Evolutionary conservation across 2,113 vertebrate genomes (phyloP), one percentile per base, ranked within the genome.

Genomic region (Microtus pennsylvanicus): DNA sequence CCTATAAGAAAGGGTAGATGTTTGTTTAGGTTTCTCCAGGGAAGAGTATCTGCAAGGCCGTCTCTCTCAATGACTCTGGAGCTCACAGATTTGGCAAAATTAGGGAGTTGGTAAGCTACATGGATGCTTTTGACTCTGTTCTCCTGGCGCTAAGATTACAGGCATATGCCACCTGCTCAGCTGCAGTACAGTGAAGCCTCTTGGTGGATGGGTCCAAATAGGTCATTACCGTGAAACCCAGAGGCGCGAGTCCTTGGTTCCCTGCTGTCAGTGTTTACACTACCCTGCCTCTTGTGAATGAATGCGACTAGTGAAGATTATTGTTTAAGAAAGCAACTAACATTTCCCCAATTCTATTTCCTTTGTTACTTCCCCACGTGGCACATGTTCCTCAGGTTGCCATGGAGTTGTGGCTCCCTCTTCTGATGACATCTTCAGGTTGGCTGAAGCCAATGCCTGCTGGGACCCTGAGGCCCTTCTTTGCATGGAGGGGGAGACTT

Each of bases 391-490:
- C 78, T 65, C 95, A 99, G 99, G 98, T 85, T 99, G 99, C 74
- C 45, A 90, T 67, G 97, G 97, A 61, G 90, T 96, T 22, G 85
- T n/a, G 61, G 90, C 93, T 33, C 99, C 98, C 69, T 98, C 98
- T 95, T 98, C 97, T 0, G 96, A 98, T 5, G 98, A 98, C 82
- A 98, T 99, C 94, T 93, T 98, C 70, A 98, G 97, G 93, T 87
- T 99, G 97, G 98, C 92, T 0, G 98, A 99, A 96, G 99, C 99
- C 97, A 99, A 99, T 82, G 94, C 95, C 86, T 98, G 98, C 86
- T 99, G 99, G 99, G 98, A 98, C 8, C 97, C 96, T 0, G 93
- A 95, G 76, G 98, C 98, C 55, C 95, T 99, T 91, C 93, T 97
- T 55, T 99, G 99, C 97, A 98, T 99, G 97, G 97, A 97, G 0